Base-by-base conservation (phyloP, 2,113 vertebrate genomes). In the Pseudopodoces humilis region DNA sequence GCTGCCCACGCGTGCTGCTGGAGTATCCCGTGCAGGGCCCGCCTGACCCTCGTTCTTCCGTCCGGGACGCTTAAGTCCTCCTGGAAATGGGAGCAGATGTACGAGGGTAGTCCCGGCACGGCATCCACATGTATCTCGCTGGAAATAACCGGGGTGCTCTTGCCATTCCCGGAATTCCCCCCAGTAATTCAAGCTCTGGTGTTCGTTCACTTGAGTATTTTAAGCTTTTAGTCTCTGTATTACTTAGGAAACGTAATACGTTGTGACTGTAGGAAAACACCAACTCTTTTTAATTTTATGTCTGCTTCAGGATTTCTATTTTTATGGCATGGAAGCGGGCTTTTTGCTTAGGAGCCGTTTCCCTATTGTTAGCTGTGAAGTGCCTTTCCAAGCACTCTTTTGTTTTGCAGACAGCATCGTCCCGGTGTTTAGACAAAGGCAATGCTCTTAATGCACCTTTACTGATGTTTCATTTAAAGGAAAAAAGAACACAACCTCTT, bases 351-450 rank as follows among this genome's bases (percentile, higher is more conserved):
- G 76, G 46, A 77, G 46, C 82, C 1, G 1, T 31, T 59, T 63
- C 77, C 60, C 52, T n/a, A 0, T 77, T 77, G 80, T 58, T 78
- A n/a, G 23, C n/a, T 39, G 60, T 49, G 25, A 78, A 60, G 35
- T 52, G 65, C 65, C 52, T 92, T 74, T 84, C 72, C 64, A 46
- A 3, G 6, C 58, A 10, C 58, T 24, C 93, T 92, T 94, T 96
- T 90, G 96, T 91, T 68, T 72, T 64, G 53, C n/a, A 41, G 86
- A 4, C 75, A 19, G 47, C 25, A 3, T 78, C 65, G 41, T 77
- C 71, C 70, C 8, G 4, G 3, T 25, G 37, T 76, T 58, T 18
- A 62, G 50, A 74, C 93, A 91, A 83, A 96, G 86, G 86, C 80
- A 10, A 28, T 3, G 37, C 16, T 69, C 76, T 44, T 79, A 63